Percentiles rank a stretch among this genome's conserved stretches.
phyloP scores from a whole-genome alignment of 2,113 vertebrate species.

The Carollia perspicillata region DNA sequence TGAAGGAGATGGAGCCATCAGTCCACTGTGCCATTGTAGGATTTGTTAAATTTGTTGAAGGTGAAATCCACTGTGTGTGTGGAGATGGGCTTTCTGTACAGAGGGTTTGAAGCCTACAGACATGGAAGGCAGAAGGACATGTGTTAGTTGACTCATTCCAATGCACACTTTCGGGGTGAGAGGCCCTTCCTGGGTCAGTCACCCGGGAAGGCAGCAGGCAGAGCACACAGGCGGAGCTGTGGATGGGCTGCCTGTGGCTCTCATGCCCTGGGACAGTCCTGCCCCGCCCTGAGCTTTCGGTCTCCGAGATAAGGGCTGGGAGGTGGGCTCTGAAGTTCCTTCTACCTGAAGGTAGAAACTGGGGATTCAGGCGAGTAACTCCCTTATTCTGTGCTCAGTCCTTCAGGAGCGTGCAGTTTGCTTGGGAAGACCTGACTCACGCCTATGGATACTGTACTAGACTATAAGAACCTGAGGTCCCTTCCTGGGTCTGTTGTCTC shows the following conservation, averaged over 20 bases:
- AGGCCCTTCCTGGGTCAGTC: too few relatives aligned
- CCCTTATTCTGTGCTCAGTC: neutral
- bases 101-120: conserved; percentile 93
- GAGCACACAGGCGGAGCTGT: fast-evolving
- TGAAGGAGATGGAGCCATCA: conserved; percentile 76
- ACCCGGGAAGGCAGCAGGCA: neutral
- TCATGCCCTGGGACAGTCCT: neutral
- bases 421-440: neutral
- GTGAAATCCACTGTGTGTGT: conserved; percentile 89
- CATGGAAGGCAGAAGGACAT: neutral
- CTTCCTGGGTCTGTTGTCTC: neutral
- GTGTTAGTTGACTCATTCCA: neutral
- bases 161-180: neutral
- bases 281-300: neutral
- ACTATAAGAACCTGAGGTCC: fast-evolving
- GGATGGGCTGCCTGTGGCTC: neutral
- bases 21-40: conserved; percentile 93
- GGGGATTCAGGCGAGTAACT: neutral
- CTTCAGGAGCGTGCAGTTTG: neutral
- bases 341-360: neutral
- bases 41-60: conserved; percentile 90
- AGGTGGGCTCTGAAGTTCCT: neutral
- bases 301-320: neutral
- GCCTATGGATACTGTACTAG: fast-evolving
- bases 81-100: conserved; percentile 93